Conservation (phyloP, 1,140 invertebrate genomes). For the Cecropterus lyciades region DNA sequence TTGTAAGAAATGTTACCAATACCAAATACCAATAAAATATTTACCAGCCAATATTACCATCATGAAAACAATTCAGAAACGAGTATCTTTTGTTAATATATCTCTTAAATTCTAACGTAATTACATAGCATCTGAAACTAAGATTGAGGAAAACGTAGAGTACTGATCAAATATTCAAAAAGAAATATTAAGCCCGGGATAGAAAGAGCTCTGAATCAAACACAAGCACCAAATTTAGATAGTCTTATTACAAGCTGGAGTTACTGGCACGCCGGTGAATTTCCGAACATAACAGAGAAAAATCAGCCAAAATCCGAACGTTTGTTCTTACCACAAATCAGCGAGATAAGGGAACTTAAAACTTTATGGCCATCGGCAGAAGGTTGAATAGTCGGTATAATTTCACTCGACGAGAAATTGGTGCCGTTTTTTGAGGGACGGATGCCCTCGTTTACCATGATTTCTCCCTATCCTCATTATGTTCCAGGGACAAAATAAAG, state of each 20-base stretch:
- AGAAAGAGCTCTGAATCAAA: slow-evolving; percentile 20
- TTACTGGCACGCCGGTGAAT: slow-evolving; percentile 14
- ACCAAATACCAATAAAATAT: no score
- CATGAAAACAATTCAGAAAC: no score
- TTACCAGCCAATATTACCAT: no score
- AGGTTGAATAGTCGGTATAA: slow-evolving; percentile 7
- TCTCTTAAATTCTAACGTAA: no score
- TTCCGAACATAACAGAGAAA: slow-evolving; percentile 49
- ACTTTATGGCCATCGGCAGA: slow-evolving; percentile 2
- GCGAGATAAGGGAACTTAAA: slow-evolving; percentile 4
- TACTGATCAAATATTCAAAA: slow-evolving; percentile 16
- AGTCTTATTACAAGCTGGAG: slow-evolving; percentile 24
- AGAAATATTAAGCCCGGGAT: slow-evolving; percentile 1
- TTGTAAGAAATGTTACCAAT: no score
- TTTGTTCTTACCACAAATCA: slow-evolving; percentile 34
- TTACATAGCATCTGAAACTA: no score
- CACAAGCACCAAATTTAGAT: slow-evolving; percentile 27
- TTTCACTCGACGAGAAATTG: slow-evolving; percentile 4
- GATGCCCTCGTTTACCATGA: slow-evolving; percentile 51
- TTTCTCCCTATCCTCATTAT: slow-evolving; percentile 53
- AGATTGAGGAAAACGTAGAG: background rate
- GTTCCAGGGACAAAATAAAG: slow-evolving; percentile 49
- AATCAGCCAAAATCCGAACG: slow-evolving; percentile 47
- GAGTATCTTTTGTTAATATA: no score
- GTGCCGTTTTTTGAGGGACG: slow-evolving; percentile 33